Base-by-base conservation (phyloP, 2,888 invertebrate species). In the Priocnemis perturbator region DNA sequence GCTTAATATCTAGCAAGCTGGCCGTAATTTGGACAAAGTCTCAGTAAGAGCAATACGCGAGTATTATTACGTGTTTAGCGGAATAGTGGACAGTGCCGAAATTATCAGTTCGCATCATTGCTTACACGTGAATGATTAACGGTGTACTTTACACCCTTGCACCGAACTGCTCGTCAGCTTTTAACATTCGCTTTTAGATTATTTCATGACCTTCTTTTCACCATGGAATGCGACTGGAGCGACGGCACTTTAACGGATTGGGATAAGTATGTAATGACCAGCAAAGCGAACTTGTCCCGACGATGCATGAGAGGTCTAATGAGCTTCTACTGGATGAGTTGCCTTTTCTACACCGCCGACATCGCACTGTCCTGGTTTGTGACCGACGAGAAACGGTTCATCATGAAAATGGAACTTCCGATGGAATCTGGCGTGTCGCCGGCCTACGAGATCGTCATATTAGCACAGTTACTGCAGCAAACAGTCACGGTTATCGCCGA, bases 381-480 rank as follows among this genome's bases (percentile, higher is more conserved):
- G 37, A 5, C 37, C n/a, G 30, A 48, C 15, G 55, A 50, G 47
- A 62, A 55, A 17, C 50, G 50, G 20, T 45, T 76, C 17, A 52
- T 76, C 37, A 7, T 76, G 4, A 70, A 45, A 58, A 76, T 76
- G 77, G 52, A 67, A 48, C 45, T 76, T 23, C 70, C 67, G 0
- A 65, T 71, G 5, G 60, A 69, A 7, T 58, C 50, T 14, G 50
- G 5, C 4, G 3, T 3, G 3, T 64, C 76, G 17, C 70, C 69
- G n/a, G 5, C 48, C 60, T 76, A 69, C n/a, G 70, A 73, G 60
- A 58, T 70, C 57, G 47, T 76, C 47, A 21, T 70, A 7, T 11
- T 21, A 2, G n/a, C 15, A 19, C 73, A 76, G 37, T 62, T 69
- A 21, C 15, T 71, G 17, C 37, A 68, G 1, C 65, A 77, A 63